Evolutionary conservation across 2,797 vertebrate genomes (phyloP).

Genomic region (Coracias cyanogaster): DNA sequence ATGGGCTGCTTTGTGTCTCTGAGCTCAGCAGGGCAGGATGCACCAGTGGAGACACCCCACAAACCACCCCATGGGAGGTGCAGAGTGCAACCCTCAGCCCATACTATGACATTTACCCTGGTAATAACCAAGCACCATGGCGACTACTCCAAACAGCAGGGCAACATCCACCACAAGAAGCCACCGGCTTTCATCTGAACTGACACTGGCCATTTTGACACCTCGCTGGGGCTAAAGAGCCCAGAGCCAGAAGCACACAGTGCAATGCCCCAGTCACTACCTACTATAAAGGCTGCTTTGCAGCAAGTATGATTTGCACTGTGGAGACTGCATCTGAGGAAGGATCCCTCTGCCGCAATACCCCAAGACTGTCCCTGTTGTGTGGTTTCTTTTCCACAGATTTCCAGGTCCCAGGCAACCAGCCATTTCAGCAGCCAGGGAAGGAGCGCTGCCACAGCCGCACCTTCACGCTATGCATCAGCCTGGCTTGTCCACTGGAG

Average conservation of each 20-base stretch:
- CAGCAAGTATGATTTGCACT: neutral
- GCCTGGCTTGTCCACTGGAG: neutral
- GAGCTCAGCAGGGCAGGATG: rapidly evolving
- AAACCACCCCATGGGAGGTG: rapidly evolving
- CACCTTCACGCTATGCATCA: neutral
- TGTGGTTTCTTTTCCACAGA: neutral
- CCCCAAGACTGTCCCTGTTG: neutral
- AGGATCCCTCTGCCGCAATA: neutral
- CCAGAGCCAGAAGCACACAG: neutral
- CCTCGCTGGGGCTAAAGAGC: rapidly evolving
- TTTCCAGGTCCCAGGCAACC: neutral
- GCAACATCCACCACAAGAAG: neutral
- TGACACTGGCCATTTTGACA: rapidly evolving
- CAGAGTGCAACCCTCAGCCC: rapidly evolving
- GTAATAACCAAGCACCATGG: neutral
- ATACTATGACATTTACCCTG: rapidly evolving
- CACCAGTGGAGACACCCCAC: rapidly evolving
- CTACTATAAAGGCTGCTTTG: neutral
- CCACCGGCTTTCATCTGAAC: rapidly evolving
- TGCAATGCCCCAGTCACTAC: rapidly evolving
- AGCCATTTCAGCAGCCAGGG: neutral
- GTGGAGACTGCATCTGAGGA: neutral
- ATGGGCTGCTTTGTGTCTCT: rapidly evolving
- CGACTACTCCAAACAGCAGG: neutral
- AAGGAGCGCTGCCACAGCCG: neutral